Base-by-base conservation (phyloP, 2,113 vertebrate genomes). In the Brachyhypopomus gauderio region DNA sequence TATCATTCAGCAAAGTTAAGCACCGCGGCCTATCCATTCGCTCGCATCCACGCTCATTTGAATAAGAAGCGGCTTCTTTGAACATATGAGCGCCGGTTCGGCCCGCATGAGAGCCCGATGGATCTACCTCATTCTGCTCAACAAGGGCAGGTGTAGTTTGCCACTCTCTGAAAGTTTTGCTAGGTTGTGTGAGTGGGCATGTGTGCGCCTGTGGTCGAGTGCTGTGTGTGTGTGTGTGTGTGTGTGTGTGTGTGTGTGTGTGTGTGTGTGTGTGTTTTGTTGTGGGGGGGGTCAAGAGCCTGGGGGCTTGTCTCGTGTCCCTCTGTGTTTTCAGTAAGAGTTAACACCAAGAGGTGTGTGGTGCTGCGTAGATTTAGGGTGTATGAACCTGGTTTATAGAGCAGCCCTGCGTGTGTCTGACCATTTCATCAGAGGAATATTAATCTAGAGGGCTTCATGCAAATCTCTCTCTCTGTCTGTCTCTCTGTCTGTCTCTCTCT, bases 361-460 rank as follows among this genome's bases (percentile, higher is more conserved):
- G 76, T 76, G 73, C 30, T 88, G 84, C 88, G 87, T 91, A 87
- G 88, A 88, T 89, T 88, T 85, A 81, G 86, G 88, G 90, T 66
- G 86, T 88, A 89, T 90, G 90, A 93, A 93, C 92, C 91, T 88
- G 88, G 91, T 94, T 93, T 92, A 93, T 93, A 87, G 89, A 93
- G 91, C 93, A 88, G 64, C 87, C 36, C 56, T 85, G 87, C 89
- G 89, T 83, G 90, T 88, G 91, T 89, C 36, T 64, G 85, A 89
- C 87, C 85, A 86, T 91, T 88, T 88, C 88, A 85, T 87, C 86
- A 89, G 88, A 87, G 91, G 88, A 90, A 89, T 89, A 91, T 92
- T 91, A 90, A 94, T 92, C 92, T 92, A 90, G 87, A 92, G 89
- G 90, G 87, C 83, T 86, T 92, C 90, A 89, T 83, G 86, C n/a